Conservation (phyloP, 2,888 invertebrate genomes). For the Diabrotica balteata region DNA sequence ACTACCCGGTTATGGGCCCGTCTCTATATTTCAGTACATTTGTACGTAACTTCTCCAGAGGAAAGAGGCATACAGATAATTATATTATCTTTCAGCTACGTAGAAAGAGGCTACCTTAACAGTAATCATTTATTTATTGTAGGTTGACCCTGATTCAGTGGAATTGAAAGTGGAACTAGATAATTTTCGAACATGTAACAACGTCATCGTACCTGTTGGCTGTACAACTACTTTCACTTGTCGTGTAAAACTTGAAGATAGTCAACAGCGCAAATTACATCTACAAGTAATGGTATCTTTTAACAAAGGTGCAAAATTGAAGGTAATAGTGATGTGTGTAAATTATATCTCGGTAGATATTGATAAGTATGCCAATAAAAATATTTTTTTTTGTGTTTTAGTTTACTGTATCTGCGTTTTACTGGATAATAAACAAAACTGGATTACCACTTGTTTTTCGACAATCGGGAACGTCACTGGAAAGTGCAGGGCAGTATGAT, state of each 20-base stretch:
- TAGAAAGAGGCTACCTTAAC: too few relatives aligned
- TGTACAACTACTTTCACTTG: slow-evolving; percentile 50
- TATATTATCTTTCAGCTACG: neutral
- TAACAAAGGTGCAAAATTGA: slow-evolving; percentile 55
- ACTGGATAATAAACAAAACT: slow-evolving; percentile 96
- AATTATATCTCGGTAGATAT: too few relatives aligned
- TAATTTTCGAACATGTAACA: slow-evolving; percentile 69
- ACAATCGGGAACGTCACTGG: slow-evolving; percentile 81
- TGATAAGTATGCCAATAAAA: neutral
- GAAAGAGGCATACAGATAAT: too few relatives aligned
- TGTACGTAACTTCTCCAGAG: too few relatives aligned
- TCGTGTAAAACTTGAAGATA: slow-evolving; percentile 76
- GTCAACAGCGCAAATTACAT: slow-evolving; percentile 74
- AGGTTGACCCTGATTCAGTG: slow-evolving; percentile 77
- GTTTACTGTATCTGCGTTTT: slow-evolving; percentile 83
- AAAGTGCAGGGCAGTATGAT: slow-evolving; percentile 88
- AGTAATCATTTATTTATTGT: slow-evolving; percentile 19
- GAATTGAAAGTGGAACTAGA: slow-evolving; percentile 82
- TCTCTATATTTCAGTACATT: too few relatives aligned
- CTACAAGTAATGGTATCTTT: slow-evolving; percentile 68
- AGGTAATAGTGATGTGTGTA: slow-evolving; percentile 41
- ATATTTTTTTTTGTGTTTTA: slow-evolving; percentile 48
- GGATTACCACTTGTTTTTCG: slow-evolving; percentile 94
- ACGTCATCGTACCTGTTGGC: slow-evolving; percentile 50
- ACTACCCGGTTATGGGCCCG: too few relatives aligned